Evolutionary conservation across 1,140 invertebrate genomes (phyloP).

Genomic region (Drosophila ercepeae): DNA sequence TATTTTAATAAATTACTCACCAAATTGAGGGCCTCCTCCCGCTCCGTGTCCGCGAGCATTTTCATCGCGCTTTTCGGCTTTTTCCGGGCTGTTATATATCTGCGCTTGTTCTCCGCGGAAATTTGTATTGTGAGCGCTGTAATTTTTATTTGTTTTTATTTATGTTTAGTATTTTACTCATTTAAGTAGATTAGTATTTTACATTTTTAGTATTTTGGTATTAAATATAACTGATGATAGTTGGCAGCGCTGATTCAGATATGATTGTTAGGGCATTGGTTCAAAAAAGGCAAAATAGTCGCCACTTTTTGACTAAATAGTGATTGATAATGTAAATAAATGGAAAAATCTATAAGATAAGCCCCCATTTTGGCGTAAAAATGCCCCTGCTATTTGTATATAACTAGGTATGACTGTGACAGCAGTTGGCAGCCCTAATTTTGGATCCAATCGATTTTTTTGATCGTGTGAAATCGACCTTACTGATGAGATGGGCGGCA

Average conservation of each 20-base stretch:
- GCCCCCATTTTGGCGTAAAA: too few species aligned
- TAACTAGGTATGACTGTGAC: too few species aligned
- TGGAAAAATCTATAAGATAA: too few species aligned
- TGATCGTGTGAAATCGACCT: neutral
- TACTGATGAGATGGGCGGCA: neutral
- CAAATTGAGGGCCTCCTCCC: constrained; percentile 93
- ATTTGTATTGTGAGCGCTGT: constrained; percentile 71
- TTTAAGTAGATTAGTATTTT: too few species aligned
- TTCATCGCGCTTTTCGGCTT: constrained; percentile 74
- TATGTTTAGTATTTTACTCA: constrained; percentile 39
- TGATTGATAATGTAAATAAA: too few species aligned
- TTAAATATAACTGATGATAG: neutral
- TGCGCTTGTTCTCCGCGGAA: constrained; percentile 64
- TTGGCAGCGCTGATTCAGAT: neutral
- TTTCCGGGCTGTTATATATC: constrained; percentile 74
- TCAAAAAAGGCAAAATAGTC: too few species aligned
- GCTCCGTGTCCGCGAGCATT: constrained; percentile 91
- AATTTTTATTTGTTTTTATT: constrained; percentile 61
- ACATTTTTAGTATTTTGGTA: neutral
- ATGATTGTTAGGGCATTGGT: too few species aligned
- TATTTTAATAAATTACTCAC: constrained; percentile 84
- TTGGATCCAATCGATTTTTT: too few species aligned
- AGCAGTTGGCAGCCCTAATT: neutral
- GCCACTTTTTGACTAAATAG: too few species aligned
- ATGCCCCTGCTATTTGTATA: too few species aligned